Evolutionary conservation across 2,113 vertebrate genomes (phyloP).

Genomic region (Bujurquina vittata): DNA sequence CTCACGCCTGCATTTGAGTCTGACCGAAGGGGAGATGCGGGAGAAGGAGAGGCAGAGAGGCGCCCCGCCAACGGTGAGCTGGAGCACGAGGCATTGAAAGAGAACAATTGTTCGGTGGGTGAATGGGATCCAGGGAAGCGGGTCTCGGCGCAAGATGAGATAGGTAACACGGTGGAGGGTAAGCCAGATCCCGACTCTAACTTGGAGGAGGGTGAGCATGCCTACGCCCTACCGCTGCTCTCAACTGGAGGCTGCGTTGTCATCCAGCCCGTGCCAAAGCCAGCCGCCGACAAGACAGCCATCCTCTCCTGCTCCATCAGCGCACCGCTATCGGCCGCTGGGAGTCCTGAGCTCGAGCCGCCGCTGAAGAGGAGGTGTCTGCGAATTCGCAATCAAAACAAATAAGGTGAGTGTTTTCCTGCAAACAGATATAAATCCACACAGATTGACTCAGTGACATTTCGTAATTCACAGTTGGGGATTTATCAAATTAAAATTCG

Average conservation of each 20-base stretch:
- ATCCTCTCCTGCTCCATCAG: constrained; percentile 90
- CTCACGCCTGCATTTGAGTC: constrained; percentile 61
- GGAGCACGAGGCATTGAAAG: constrained; percentile 95
- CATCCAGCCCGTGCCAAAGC: constrained; percentile 99
- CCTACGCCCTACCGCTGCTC: constrained; percentile 92
- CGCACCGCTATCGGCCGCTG: constrained; percentile 88
- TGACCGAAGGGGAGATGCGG: constrained; percentile 51
- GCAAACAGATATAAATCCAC: background rate
- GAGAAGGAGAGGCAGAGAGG: constrained; percentile 30
- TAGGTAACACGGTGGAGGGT: constrained; percentile 80
- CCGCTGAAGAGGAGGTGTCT: constrained; percentile 98
- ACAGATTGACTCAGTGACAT: constrained; percentile 37
- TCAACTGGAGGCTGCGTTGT: constrained; percentile 93
- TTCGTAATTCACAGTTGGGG: constrained; percentile 15
- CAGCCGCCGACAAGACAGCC: constrained; percentile 90
- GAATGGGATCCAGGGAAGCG: constrained; percentile 89
- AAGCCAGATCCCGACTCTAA: constrained; percentile 85
- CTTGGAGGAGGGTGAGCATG: constrained; percentile 93
- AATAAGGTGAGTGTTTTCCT: constrained; percentile 79
- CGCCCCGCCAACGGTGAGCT: constrained; percentile 78
- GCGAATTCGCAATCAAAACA: constrained; percentile 99
- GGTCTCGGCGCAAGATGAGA: constrained; percentile 82
- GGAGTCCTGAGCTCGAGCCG: constrained; percentile 94
- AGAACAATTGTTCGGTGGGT: constrained; percentile 90
- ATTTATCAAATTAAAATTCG: constrained; percentile 17